Base-by-base conservation (phyloP, 2,888 invertebrate species). In the Xylophagus ater region DNA sequence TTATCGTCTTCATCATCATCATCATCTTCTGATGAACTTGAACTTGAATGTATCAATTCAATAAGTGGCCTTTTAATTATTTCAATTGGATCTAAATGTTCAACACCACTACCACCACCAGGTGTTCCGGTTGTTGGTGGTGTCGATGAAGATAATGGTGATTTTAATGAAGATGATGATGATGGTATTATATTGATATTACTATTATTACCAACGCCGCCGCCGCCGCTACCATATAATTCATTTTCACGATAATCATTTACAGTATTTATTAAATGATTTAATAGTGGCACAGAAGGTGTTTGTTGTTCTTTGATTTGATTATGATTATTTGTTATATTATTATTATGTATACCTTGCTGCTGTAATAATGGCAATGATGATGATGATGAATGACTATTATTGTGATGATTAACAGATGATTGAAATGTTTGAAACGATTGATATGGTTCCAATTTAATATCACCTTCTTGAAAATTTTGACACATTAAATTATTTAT, bases 111-210 rank as follows among this genome's bases (percentile, higher is more conserved):
- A 4, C 20, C n/a, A 10, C 10, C 25, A 13, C 25, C 25, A 26
- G 32, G 25, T 6, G 18, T 19, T 15, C 26, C 38, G 9, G 24
- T 17, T n/a, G 19, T 53, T 6, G 52, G 47, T 25, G 58, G 41
- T 4, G 61, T 61, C 3, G 63, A 59, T 3, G 63, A 60, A 8
- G 52, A 50, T 15, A 59, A 41, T 6, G 60, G 60, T 2, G 63
- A 62, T 43, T 60, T 62, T 51, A 64, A 54, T n/a, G 63, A 63
- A 12, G 63, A 61, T 3, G 64, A 64, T 17, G 62, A 58, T 4
- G 64, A 64, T 4, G 42, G 54, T 57, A 4, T 49, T 49, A 6
- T 46, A 40, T 20, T n/a, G n/a, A n/a, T n/a, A n/a, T n/a, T 30
- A 10, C 36, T 42, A 14, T 12, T 49, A 15, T 44, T 47, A 32